Evolutionary conservation across 2,113 vertebrate species (phyloP).

Genomic region (Monopterus albus): DNA sequence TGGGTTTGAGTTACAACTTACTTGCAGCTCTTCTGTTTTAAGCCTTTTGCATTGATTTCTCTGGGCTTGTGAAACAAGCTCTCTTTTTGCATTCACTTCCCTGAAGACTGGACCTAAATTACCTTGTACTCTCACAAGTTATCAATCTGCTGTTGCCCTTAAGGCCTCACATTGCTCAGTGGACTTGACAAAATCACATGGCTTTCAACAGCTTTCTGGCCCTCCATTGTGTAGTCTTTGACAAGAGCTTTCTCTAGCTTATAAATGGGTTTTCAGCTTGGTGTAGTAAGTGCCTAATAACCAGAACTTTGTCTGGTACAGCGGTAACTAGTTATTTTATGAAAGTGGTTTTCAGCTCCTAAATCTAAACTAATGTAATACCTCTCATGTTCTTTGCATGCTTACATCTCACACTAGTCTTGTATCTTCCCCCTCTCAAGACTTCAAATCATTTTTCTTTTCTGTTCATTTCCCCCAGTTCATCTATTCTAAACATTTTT

Average conservation of each 20-base stretch:
- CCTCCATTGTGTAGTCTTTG: conserved; percentile 35
- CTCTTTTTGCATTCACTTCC: conserved; percentile 42
- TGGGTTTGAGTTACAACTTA: conserved; percentile 59
- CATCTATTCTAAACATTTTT: conserved; percentile 19
- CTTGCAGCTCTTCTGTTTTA: conserved; percentile 38
- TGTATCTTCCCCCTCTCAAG: conserved; percentile 14
- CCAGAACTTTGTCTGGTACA: neutral
- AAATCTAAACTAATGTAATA: conserved; percentile 37
- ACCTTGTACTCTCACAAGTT: conserved; percentile 56
- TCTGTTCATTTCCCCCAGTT: neutral
- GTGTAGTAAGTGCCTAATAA: conserved; percentile 12
- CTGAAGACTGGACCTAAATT: conserved; percentile 59
- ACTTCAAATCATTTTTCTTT: neutral
- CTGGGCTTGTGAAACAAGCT: conserved; percentile 45
- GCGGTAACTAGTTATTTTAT: conserved; percentile 11
- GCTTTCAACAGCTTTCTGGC: conserved; percentile 39
- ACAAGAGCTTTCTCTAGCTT: conserved; percentile 30
- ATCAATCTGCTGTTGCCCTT: conserved; percentile 43
- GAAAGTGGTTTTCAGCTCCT: conserved; percentile 9
- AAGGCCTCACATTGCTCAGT: conserved; percentile 30
- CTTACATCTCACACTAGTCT: neutral
- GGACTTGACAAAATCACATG: conserved; percentile 44
- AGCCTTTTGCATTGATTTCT: conserved; percentile 41
- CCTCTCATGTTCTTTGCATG: conserved; percentile 27
- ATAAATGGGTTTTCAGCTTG: conserved; percentile 19